Evolutionary conservation across 2,797 vertebrate genomes (phyloP).

Genomic region (Eremophila alpestris): DNA sequence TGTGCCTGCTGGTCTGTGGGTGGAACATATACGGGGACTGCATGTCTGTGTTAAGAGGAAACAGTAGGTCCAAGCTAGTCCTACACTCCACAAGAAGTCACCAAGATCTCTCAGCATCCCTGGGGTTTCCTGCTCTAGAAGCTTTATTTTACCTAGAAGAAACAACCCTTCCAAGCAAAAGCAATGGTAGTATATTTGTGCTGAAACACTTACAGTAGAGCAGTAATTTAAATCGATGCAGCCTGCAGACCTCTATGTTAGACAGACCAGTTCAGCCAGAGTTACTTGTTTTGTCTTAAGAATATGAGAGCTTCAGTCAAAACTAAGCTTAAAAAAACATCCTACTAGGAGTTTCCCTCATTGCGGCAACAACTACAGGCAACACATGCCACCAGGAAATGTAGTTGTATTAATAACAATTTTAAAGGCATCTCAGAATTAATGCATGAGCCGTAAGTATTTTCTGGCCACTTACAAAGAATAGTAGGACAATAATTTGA

Average conservation of each 20-base stretch:
- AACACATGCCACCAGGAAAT: neutral
- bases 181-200: neutral
- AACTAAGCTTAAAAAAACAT: neutral
- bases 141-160: neutral
- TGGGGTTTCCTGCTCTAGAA: neutral
- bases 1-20: neutral
- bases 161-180: neutral
- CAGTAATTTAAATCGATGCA: neutral
- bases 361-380: neutral
- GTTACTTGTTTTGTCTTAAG: neutral
- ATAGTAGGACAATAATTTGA: neutral
- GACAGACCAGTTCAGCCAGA: neutral
- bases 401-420: neutral
- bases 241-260: neutral
- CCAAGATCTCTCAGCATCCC: neutral
- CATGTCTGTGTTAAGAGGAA: neutral
- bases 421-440: neutral
- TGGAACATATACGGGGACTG: neutral
- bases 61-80: neutral
- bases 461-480: neutral
- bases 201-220: neutral
- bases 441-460: neutral
- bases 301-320: neutral
- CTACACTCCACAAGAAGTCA: neutral
- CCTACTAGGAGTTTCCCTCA: neutral